Base-by-base conservation (phyloP, 2,113 vertebrate species). In the Elgaria multicarinata region DNA sequence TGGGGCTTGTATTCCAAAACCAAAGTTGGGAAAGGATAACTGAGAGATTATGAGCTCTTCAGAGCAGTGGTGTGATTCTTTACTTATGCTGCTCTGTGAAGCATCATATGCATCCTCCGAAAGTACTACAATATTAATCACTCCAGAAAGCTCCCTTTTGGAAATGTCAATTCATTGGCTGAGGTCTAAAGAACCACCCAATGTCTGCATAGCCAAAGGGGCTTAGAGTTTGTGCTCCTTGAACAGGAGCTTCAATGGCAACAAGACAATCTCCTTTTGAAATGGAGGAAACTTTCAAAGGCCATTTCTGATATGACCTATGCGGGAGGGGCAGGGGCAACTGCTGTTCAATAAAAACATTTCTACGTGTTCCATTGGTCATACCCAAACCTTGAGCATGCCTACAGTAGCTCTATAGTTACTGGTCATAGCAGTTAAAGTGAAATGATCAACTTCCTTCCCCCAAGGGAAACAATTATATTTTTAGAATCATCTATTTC, bases 391-490 rank as follows among this genome's bases (percentile, higher is more conserved):
- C 7, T 58, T 58, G 50, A 20, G 33, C 7, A 58, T 58, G 13
- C 14, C 74, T 42, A 42, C 1, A 83, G 4, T 26, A 62, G 7
- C 16, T 66, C 58, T 66, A 39, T 28, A 66, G 55, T 83, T 64
- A 53, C 71, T 14, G 62, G 1, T 62, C 74, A 69, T 2, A 69
- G 76, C 67, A 87, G 85, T 83, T 88, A 69, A 87, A 86, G 83
- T 10, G n/a, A 36, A 74, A 83, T 66, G 26, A 88, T 3, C 3
- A 36, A 2, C 24, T 55, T 58, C 28, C 2, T 81, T 88, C 82
- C 36, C 42, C 55, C 83, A 44, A 12, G 64, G 42, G 13, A 76
- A 44, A 26, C 18, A 80, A 79, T 24, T 26, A 50, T 12, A 4
- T 50, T 77, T 44, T 62, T 18, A 62, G 46, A 50, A 87, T 13